Evolutionary conservation across 2,888 invertebrate species (phyloP).

Genomic region (Mythimna vitellina): DNA sequence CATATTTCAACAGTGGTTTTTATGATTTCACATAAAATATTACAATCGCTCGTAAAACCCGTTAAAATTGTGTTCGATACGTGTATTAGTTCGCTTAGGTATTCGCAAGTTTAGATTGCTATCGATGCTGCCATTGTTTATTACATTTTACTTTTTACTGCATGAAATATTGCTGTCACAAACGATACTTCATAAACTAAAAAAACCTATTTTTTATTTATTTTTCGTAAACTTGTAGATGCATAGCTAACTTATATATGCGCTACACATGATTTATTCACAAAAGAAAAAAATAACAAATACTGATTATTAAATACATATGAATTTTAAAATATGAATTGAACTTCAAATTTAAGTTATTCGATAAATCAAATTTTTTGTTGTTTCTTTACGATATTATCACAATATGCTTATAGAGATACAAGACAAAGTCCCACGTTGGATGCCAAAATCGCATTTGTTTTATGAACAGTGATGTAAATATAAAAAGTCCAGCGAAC

Average conservation of each 20-base stretch:
- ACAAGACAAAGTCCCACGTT: too few species aligned
- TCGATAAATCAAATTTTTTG: too few species aligned
- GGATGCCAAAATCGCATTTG: too few species aligned
- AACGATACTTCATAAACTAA: conserved; percentile 17
- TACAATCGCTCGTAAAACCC: conserved; percentile 79
- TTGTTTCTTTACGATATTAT: too few species aligned
- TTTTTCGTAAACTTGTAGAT: neutral
- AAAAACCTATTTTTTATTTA: neutral
- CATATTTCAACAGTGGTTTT: conserved; percentile 81
- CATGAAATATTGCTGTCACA: conserved; percentile 40
- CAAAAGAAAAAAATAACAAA: neutral
- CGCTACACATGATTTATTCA: neutral
- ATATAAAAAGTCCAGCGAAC: too few species aligned
- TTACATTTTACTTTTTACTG: conserved; percentile 8
- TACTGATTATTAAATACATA: too few species aligned
- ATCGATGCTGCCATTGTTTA: conserved; percentile 46
- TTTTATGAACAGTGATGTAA: too few species aligned
- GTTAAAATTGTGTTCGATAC: conserved; percentile 74
- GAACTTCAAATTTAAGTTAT: too few species aligned
- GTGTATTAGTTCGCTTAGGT: conserved; percentile 61
- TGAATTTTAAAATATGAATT: too few species aligned
- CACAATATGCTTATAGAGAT: too few species aligned
- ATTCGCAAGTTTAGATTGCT: conserved; percentile 60
- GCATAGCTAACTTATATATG: too few species aligned
- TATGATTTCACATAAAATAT: conserved; percentile 83